phyloP scores from a whole-genome alignment of 2,797 vertebrate genomes.

The Toxotes lorentzi region DNA sequence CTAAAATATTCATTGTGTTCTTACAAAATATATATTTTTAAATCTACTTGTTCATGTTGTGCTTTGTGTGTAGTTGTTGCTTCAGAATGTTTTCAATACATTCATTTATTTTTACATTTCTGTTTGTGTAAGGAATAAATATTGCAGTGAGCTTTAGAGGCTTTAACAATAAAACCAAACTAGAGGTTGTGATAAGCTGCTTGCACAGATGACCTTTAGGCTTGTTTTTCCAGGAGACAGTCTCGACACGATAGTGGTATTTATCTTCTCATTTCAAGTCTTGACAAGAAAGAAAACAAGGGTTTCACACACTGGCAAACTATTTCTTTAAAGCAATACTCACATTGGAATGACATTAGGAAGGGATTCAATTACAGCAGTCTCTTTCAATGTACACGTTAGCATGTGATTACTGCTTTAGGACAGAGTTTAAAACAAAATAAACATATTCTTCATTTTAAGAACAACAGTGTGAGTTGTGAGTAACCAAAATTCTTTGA shows the following conservation, averaged over 20 bases:
- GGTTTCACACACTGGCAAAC: background rate
- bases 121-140: background rate
- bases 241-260: background rate
- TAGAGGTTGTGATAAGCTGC: background rate
- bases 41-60: background rate
- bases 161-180: constrained; percentile 4
- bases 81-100: background rate
- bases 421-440: background rate
- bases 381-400: background rate
- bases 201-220: background rate
- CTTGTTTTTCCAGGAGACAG: background rate
- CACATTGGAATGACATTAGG: background rate
- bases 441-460: too few species aligned
- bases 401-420: background rate
- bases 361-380: background rate
- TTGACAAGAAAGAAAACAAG: background rate
- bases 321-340: background rate
- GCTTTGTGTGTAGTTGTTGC: background rate
- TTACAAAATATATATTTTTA: too few species aligned
- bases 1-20: background rate
- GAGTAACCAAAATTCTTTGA: too few species aligned
- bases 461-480: background rate
- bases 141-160: background rate
- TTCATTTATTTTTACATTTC: background rate
- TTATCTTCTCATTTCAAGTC: background rate